These are phyloP conservation scores for Labeo calbasu DNA, from an alignment of 2,797 vertebrate genomes.

Conservation along the genomic window DNA sequence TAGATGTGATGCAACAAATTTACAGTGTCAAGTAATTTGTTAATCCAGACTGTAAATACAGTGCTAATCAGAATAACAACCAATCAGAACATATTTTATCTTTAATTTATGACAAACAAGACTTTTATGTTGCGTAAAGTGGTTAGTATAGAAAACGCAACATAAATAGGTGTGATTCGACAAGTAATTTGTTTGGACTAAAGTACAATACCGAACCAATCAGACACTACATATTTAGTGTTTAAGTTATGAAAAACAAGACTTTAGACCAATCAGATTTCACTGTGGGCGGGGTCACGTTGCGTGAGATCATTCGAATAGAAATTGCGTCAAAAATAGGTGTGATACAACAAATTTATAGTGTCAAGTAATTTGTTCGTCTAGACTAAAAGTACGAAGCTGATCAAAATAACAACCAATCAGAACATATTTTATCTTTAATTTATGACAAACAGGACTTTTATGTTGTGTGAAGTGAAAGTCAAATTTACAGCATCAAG, in stretches of 20 bases:
- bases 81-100: background rate
- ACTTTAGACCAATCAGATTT: background rate
- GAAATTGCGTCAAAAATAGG: background rate
- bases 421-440: background rate
- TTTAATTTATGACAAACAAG: background rate
- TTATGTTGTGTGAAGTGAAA: background rate
- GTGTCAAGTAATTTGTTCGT: background rate
- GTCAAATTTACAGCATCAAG: too few species aligned
- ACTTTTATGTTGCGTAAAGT: background rate
- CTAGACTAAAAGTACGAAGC: too few species aligned
- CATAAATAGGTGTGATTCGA: background rate
- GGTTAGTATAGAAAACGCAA: too few species aligned
- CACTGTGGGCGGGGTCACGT: background rate
- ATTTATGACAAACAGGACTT: constrained; percentile 3
- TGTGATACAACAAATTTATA: background rate
- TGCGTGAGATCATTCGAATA: background rate
- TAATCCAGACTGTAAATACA: background rate
- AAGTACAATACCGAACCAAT: background rate
- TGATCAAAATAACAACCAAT: background rate
- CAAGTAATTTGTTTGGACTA: background rate
- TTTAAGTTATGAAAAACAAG: background rate
- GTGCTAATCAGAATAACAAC: too few species aligned
- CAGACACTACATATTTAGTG: background rate
- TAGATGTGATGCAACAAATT: background rate
- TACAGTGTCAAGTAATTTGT: background rate